Percentiles rank a stretch among this genome's conserved stretches.
These are phyloP conservation scores for Stomatorhinus walkeri DNA, from an alignment of 2,797 vertebrate genomes.

Conservation along the genomic window DNA sequence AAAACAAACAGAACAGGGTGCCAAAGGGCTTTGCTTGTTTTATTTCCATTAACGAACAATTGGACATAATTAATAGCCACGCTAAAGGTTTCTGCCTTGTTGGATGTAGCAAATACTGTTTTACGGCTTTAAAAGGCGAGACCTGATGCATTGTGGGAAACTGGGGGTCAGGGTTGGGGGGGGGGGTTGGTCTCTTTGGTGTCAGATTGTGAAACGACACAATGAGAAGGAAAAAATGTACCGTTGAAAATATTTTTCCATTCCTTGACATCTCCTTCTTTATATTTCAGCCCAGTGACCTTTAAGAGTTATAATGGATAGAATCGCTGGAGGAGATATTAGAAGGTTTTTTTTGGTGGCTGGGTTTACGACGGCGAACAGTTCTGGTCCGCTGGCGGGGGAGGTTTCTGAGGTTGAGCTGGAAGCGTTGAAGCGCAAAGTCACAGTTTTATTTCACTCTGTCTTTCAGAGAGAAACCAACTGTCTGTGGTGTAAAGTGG, in stretches of 20 bases:
- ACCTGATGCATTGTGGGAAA: background rate
- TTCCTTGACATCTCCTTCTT: background rate
- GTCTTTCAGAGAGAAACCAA: conserved; percentile 27
- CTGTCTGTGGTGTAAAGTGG: background rate
- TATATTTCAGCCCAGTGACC: background rate
- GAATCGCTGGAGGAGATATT: background rate
- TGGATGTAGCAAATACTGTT: background rate
- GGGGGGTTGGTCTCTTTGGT: background rate
- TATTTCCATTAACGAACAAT: background rate
- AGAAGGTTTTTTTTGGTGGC: background rate
- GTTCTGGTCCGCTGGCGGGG: background rate
- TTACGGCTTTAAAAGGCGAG: background rate
- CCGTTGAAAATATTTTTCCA: background rate
- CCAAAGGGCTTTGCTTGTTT: background rate
- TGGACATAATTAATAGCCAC: background rate
- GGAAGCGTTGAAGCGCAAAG: conserved; percentile 24
- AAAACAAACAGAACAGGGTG: background rate
- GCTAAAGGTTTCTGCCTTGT: background rate
- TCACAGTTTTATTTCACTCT: conserved; percentile 33
- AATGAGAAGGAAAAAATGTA: background rate
- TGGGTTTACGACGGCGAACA: background rate
- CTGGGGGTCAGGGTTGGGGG: background rate
- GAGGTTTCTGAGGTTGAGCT: background rate
- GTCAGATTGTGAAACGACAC: background rate
- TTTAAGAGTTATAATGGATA: background rate